Evolutionary conservation across 2,113 vertebrate genomes (phyloP).

Genomic region (Otolemur garnettii): DNA sequence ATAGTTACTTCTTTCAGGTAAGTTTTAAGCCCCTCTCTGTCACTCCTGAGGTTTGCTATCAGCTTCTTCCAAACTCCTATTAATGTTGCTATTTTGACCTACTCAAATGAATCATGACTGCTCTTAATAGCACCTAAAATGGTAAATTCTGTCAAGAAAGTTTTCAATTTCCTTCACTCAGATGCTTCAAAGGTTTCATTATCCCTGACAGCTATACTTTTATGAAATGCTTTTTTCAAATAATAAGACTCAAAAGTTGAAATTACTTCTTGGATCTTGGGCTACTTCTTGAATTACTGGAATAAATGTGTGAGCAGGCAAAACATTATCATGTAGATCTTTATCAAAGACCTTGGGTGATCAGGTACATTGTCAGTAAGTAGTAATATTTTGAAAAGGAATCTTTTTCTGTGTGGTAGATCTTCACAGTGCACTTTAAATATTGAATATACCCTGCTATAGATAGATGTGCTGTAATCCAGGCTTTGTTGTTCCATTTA

Average conservation of each 20-base stretch:
- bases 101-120: neutral
- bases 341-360: neutral
- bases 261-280: neutral
- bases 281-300: no score
- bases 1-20: neutral
- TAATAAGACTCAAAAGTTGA: neutral
- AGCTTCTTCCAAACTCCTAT: neutral
- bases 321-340: neutral
- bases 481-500: neutral
- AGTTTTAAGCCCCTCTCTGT: neutral
- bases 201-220: neutral
- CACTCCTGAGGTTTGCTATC: neutral
- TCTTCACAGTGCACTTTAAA: neutral
- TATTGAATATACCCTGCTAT: neutral
- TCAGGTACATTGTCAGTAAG: neutral
- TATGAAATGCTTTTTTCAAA: neutral
- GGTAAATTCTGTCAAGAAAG: neutral
- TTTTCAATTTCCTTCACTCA: neutral
- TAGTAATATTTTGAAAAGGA: neutral
- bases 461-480: neutral
- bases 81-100: neutral
- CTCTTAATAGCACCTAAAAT: neutral
- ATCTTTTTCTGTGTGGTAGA: neutral
- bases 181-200: neutral
- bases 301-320: neutral